Evolutionary conservation across 1,140 invertebrate species (phyloP).

Genomic region (Sinonovacula constricta): DNA sequence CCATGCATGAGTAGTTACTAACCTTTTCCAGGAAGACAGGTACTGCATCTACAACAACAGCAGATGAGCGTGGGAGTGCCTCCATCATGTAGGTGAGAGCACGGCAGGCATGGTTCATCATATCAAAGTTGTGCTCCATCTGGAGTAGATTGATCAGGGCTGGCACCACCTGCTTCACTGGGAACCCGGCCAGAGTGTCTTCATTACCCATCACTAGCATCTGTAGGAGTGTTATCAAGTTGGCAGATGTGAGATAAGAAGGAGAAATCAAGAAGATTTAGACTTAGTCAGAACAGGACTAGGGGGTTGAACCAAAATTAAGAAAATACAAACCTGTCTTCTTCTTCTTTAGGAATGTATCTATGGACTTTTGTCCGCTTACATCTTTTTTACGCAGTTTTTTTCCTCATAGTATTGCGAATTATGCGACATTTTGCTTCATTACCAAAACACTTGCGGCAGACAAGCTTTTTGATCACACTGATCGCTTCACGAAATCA

Average conservation of each 20-base stretch:
- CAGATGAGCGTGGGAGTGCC: slow-evolving; percentile 95
- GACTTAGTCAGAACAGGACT: background rate
- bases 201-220: slow-evolving; percentile 99
- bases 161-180: slow-evolving; percentile 98
- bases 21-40: slow-evolving; percentile 85
- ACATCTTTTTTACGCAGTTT: no score
- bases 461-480: no score
- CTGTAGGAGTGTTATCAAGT: slow-evolving; percentile 80
- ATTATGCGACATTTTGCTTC: no score
- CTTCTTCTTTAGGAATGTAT: background rate
- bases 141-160: slow-evolving; percentile 83
- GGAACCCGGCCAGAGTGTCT: slow-evolving; percentile 98
- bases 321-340: background rate
- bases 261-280: background rate
- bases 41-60: slow-evolving; percentile 97
- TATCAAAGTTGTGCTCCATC: slow-evolving; percentile 96
- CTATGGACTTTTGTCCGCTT: no score
- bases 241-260: background rate
- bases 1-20: no score
- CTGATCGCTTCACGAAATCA: no score
- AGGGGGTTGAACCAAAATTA: background rate
- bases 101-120: slow-evolving; percentile 99
- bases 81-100: slow-evolving; percentile 99
- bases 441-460: no score
- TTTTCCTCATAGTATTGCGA: no score